These are phyloP conservation scores for Pedionomus torquatus DNA, from an alignment of 2,113 vertebrate species.

Conservation along the genomic window DNA sequence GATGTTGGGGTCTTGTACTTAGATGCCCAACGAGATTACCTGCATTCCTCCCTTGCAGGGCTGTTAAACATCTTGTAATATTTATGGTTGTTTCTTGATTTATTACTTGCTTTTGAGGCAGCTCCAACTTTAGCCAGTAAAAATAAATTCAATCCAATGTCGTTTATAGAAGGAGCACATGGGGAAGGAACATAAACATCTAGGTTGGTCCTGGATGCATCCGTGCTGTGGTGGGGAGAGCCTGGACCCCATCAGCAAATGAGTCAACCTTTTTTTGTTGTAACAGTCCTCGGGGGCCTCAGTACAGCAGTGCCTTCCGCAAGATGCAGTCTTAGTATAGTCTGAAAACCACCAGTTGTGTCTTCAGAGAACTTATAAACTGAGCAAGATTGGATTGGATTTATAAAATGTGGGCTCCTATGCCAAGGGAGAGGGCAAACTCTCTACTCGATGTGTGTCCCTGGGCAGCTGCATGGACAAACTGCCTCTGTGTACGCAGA, in stretches of 20 bases:
- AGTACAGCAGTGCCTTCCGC: neutral
- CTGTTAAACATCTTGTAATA: neutral
- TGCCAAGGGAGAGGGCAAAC: neutral
- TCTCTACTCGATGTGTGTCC: fast-evolving
- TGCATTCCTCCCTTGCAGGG: neutral
- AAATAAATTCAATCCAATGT: neutral
- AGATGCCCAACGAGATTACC: neutral
- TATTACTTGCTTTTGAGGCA: neutral
- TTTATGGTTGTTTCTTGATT: neutral
- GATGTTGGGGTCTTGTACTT: neutral
- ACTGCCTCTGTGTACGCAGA: neutral
- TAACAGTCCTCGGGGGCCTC: neutral
- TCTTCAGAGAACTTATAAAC: neutral
- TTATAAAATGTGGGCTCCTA: neutral
- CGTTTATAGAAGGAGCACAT: neutral
- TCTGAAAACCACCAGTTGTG: neutral
- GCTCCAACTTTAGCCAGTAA: neutral
- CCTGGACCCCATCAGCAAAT: neutral
- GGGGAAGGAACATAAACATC: neutral
- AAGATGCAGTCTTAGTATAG: too few relatives aligned
- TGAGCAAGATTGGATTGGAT: neutral
- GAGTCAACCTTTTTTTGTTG: neutral
- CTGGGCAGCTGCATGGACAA: neutral
- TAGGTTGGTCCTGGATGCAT: neutral
- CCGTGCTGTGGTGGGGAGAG: neutral